Base-by-base conservation (phyloP, 2,113 vertebrate genomes). In the Triplophysa siluroides region DNA sequence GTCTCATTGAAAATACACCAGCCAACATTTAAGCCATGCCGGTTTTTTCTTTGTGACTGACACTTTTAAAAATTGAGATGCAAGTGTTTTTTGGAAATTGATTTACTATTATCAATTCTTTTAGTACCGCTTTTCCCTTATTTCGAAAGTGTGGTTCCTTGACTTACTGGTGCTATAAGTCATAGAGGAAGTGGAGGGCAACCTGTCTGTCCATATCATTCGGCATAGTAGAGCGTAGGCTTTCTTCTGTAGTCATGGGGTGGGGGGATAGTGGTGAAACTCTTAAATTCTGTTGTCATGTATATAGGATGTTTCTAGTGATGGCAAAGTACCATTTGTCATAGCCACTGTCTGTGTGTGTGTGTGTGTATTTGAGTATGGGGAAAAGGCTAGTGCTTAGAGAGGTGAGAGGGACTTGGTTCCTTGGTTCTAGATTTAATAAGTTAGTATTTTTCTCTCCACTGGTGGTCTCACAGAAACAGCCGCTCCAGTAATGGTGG, bases 261-360 rank as follows among this genome's bases (percentile, higher is more conserved):
- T 64, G 83, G 86, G 85, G 87, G 82, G 86, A 41, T 86, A 66
- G 74, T 83, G 81, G 84, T 89, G 85, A 84, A 86, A 79, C 81
- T 82, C 75, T 83, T 77, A 14, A 71, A 69, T 86, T 90, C 79
- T 88, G 84, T 89, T 84, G 80, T 90, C 41, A 43, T 87, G 86
- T 91, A 87, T 87, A 80, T 91, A 88, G 88, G 87, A 88, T 83
- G 88, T 85, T 82, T 82, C 84, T 86, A 75, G 85, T 88, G 84
- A 79, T 73, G 78, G 62, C 77, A 8, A 83, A 79, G 84, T 84
- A 78, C 76, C 50, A 65, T 81, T 79, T 78, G 14, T 60, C 75
- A 78, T 83, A 87, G 85, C 83, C 71, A 8, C 82, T 76, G 80
- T 74, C 66, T 12, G 78, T 65, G 56, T 64, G 73, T 79, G 56